Evolutionary conservation across 2,113 vertebrate genomes (phyloP).

Genomic region (Sylvilagus bachmani): DNA sequence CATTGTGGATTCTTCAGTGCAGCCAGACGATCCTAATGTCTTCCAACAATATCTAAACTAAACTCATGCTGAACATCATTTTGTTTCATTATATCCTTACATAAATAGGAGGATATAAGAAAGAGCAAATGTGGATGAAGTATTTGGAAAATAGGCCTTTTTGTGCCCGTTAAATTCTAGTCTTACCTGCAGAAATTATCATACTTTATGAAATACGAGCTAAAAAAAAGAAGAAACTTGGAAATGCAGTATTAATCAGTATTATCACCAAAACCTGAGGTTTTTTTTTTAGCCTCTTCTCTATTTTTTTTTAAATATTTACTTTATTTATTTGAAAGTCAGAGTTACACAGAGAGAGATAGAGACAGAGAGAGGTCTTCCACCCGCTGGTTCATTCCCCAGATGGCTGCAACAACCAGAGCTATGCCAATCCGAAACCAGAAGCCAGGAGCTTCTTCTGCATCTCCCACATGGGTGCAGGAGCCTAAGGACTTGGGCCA

Average conservation of each 20-base stretch:
- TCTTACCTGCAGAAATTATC: slow-evolving; percentile 37
- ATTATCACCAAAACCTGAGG: slow-evolving; percentile 34
- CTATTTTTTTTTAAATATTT: background rate
- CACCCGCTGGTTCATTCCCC: too few relatives aligned
- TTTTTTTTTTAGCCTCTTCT: background rate
- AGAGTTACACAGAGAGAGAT: too few relatives aligned
- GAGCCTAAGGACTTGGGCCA: too few relatives aligned
- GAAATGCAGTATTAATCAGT: slow-evolving; percentile 64
- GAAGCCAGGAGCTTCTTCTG: too few relatives aligned
- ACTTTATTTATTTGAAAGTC: too few relatives aligned
- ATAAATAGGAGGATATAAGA: background rate
- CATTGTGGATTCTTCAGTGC: background rate
- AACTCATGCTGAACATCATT: background rate
- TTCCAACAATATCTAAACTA: background rate
- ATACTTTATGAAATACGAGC: slow-evolving; percentile 68
- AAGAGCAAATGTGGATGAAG: background rate
- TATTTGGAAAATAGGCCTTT: slow-evolving; percentile 58
- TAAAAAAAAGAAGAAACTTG: slow-evolving; percentile 37
- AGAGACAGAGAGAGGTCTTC: background rate
- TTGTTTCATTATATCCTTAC: background rate
- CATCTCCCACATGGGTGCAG: too few relatives aligned
- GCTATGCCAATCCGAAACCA: too few relatives aligned
- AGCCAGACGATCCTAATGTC: background rate
- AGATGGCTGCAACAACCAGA: too few relatives aligned
- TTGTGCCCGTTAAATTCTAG: slow-evolving; percentile 13